Base-by-base conservation (phyloP, 1,140 invertebrate genomes). In the Brachionus asplanchnoidis region DNA sequence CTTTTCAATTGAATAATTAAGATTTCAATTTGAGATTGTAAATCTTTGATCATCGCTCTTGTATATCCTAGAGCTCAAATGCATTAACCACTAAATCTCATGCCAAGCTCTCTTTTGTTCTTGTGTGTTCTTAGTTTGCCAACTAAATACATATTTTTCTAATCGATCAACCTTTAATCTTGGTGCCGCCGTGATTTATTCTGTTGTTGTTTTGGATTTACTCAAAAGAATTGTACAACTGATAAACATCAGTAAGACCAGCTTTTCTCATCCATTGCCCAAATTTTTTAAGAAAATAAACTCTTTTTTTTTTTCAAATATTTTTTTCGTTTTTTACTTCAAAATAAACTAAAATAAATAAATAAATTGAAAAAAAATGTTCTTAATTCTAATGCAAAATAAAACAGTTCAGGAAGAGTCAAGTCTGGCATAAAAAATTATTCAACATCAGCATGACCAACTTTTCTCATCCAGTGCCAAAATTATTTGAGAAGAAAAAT, bases 31-130 rank as follows among this genome's bases (percentile, higher is more conserved):
- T 68, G 32, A 68, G 66, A 68, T 68, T 66, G 26, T 17, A 28
- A 23, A 23, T 66, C 20, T 32, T 68, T 68, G 66, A 68, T 68
- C 66, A 20, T 32, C 32, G 66, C 53, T 60, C 53, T 68, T 68
- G 66, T 68, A 68, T 68, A 68, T 68, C 66, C 66, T 68, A 68
- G 66, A 68, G 66, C 66, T 68, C 32, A 68, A 68, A 68, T 68
- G 26, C 66, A 68, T 68, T 68, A 68, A 68, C 66, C 66, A 68
- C 66, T 68, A 68, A 68, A 68, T 68, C 66, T 68, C 66, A 68
- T 68, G 66, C 66, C 26, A 68, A 68, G 66, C 26, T 68, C 32
- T 36, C 66, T 68, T 68, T 68, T 60, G 53, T 60, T 60, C 53
- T 60, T 60, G 53, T 28, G 26, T 36, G 32, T 60, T 60, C 53